Evolutionary conservation across 2,888 invertebrate species (phyloP).

Genomic region (Epiblema foenella): DNA sequence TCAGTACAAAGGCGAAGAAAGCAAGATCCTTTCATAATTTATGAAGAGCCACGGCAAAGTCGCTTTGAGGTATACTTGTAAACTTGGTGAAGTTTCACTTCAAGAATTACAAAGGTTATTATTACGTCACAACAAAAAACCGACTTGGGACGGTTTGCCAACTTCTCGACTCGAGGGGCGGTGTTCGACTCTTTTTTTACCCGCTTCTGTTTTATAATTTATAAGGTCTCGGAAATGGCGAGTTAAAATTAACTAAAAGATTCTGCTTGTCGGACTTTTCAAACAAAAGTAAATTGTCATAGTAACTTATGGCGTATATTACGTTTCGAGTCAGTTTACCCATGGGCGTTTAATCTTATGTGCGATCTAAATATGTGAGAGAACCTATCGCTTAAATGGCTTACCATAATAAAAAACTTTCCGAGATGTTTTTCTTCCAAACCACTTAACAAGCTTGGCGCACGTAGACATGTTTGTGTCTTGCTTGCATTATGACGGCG

Average conservation of each 20-base stretch:
- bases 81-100: constrained; percentile 64
- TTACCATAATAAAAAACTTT: constrained; percentile 83
- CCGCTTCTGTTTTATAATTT: constrained; percentile 51
- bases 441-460: constrained; percentile 85
- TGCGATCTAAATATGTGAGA: constrained; percentile 42
- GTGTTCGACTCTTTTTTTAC: constrained; percentile 52
- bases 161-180: constrained; percentile 57
- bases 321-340: constrained; percentile 33
- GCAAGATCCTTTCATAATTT: constrained; percentile 59
- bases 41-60: constrained; percentile 57
- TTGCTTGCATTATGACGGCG: constrained; percentile 84
- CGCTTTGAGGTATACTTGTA: constrained; percentile 62
- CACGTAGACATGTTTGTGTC: constrained; percentile 84
- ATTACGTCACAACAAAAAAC: constrained; percentile 64
- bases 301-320: constrained; percentile 12
- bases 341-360: constrained; percentile 34
- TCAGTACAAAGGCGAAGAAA: constrained; percentile 46
- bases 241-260: constrained; percentile 43
- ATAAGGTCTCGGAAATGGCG: constrained; percentile 43
- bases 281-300: constrained; percentile 17
- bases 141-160: constrained; percentile 61
- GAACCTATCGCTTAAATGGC: constrained; percentile 76
- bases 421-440: constrained; percentile 85
- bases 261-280: constrained; percentile 30
- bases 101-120: constrained; percentile 72